A percentile compares a stretch with the other conserved stretches of the same genome.
These are phyloP conservation scores for Chymomyza caudatula DNA, from an alignment of 2,888 invertebrate genomes.

Conservation along the genomic window DNA sequence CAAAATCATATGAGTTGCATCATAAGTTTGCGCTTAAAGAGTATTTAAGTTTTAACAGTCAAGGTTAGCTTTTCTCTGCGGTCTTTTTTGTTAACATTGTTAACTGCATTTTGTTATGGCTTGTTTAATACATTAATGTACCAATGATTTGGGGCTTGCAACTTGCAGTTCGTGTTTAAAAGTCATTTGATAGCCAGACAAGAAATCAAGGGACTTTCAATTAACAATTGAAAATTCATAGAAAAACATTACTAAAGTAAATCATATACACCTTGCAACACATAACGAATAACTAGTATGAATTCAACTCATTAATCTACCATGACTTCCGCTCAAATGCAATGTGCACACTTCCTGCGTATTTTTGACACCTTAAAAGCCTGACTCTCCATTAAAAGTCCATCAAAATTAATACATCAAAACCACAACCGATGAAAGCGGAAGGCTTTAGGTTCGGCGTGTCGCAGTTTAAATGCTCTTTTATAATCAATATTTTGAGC, in stretches of 20 bases:
- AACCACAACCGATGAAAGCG: background rate
- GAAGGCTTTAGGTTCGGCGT: background rate
- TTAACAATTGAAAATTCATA: background rate
- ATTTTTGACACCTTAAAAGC: background rate
- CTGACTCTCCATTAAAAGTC: background rate
- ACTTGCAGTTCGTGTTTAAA: background rate
- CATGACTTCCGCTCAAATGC: background rate
- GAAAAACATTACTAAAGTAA: background rate
- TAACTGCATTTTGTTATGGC: constrained; percentile 25
- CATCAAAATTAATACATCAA: background rate
- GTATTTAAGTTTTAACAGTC: background rate
- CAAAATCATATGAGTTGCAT: no score
- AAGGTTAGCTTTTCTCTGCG: background rate
- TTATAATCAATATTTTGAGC: background rate
- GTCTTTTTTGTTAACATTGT: constrained; percentile 12
- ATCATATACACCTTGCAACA: background rate
- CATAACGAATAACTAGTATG: background rate
- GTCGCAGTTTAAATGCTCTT: background rate
- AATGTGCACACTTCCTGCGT: background rate
- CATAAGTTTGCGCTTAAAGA: background rate
- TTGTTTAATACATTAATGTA: constrained; percentile 37
- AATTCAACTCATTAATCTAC: background rate
- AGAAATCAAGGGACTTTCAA: background rate
- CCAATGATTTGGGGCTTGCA: background rate
- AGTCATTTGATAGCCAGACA: background rate